Percentiles rank a stretch among this genome's conserved stretches.
phyloP scores from a whole-genome alignment of 1,140 invertebrate species.

The Drosophila saltans region DNA sequence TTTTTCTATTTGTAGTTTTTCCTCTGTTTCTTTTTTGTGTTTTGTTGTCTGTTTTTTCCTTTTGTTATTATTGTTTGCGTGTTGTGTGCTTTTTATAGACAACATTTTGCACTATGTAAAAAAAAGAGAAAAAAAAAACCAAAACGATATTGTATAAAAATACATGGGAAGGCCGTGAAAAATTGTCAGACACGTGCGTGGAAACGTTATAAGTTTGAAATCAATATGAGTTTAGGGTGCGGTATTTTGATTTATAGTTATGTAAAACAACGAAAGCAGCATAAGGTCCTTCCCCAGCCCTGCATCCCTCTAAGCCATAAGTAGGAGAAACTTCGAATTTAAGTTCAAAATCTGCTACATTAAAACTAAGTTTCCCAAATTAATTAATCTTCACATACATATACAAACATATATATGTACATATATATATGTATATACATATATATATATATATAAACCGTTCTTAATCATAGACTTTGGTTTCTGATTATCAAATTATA shows the following conservation, averaged over 20 bases:
- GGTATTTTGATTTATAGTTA: not conserved
- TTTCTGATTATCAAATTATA: too few species aligned
- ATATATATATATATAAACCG: too few species aligned
- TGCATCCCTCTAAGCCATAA: too few species aligned
- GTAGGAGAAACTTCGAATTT: too few species aligned
- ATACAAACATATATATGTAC: too few species aligned
- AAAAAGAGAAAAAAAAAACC: slow-evolving; percentile 14
- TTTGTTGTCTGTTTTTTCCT: slow-evolving; percentile 15
- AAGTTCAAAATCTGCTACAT: too few species aligned
- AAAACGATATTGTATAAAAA: slow-evolving; percentile 10
- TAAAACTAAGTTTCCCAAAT: too few species aligned
- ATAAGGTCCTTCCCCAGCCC: too few species aligned
- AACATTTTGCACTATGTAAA: slow-evolving; percentile 54
- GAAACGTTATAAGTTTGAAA: slow-evolving; percentile 20
- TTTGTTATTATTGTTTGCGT: slow-evolving; percentile 54
- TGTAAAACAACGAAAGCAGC: too few species aligned
- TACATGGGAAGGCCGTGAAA: slow-evolving; percentile 54
- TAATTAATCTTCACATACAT: too few species aligned
- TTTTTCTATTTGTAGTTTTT: slow-evolving; percentile 26
- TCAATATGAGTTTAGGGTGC: not conserved
- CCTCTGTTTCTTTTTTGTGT: not conserved
- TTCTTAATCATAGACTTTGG: too few species aligned
- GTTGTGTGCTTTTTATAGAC: slow-evolving; percentile 39
- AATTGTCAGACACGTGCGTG: slow-evolving; percentile 70
- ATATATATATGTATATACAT: too few species aligned